Base-by-base conservation (phyloP, 2,888 invertebrate genomes). In the Troilus luridus region DNA sequence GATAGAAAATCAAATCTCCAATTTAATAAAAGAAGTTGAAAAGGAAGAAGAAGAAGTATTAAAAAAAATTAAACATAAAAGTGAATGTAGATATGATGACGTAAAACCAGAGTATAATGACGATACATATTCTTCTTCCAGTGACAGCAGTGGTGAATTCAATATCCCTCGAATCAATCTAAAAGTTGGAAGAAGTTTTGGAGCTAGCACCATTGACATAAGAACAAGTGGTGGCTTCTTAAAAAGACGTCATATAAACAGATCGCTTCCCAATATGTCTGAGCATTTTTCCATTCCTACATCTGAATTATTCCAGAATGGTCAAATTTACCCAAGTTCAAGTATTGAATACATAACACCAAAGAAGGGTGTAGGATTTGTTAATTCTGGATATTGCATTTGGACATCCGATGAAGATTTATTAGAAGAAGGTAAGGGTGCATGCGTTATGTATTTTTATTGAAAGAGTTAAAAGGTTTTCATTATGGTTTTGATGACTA, bases 301-400 rank as follows among this genome's bases (percentile, higher is more conserved):
- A 17, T 88, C 58, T 72, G 72, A 88, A 24, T 64, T 88, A 56
- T 77, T 64, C 24, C 88, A 90, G 58, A 24, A 85, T 27, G 72
- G 91, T 19, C 56, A 77, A 19, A 56, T 91, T 17, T 88, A 89
- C 41, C 90, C 91, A 59, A 91, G 89, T 10, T 90, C 92, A 17
- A 92, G 92, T 58, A 92, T 93, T 27, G 93, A 93, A 81, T 93
- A 93, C 88, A 92, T 93, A 81, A 91, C 91, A 56, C 92, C 93
- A 81, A 90, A 90, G 72, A 91, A 92, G n/a, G 91, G 91, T 59
- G 64, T 89, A 77, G 91, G 90, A 85, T 89, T 91, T 21, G 92
- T 91, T 21, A 92, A 92, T 91, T 92, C 92, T 62, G 92, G 93
- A 62, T 93, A 93, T 91, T 93, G 93, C 88, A 92, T 92, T 27